phyloP scores from a whole-genome alignment of 2,888 invertebrate species.

The Eilema depressum region DNA sequence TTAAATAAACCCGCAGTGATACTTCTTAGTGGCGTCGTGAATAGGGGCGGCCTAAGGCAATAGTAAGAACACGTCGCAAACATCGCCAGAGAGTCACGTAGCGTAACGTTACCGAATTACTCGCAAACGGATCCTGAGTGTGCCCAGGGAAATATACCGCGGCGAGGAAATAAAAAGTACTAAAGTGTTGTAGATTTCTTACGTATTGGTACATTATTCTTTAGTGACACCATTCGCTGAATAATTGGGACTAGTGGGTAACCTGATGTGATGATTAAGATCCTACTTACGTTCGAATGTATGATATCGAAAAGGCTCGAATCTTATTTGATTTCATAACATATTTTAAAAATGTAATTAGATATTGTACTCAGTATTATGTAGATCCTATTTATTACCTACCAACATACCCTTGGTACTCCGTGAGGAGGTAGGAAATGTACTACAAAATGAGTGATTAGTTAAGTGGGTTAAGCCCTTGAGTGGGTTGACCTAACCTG shows the following conservation, averaged over 20 bases:
- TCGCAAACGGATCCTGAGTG: constrained; percentile 77
- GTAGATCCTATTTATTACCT: too few relatives aligned
- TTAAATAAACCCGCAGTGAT: constrained; percentile 78
- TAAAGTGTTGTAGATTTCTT: constrained; percentile 61
- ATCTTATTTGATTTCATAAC: too few relatives aligned
- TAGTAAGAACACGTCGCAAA: constrained; percentile 79
- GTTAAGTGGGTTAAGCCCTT: too few relatives aligned
- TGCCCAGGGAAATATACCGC: constrained; percentile 74
- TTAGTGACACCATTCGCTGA: constrained; percentile 26
- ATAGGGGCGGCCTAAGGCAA: constrained; percentile 74
- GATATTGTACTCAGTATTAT: too few relatives aligned
- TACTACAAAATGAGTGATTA: too few relatives aligned
- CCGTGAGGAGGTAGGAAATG: too few relatives aligned
- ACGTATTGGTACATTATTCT: constrained; percentile 42
- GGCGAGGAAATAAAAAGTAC: constrained; percentile 62
- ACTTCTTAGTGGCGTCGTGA: constrained; percentile 73
- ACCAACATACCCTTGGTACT: too few relatives aligned
- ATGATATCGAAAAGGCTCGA: too few relatives aligned
- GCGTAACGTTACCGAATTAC: constrained; percentile 76
- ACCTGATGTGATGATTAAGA: constrained; percentile 18
- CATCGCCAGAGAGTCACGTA: constrained; percentile 81
- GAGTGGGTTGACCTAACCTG: too few relatives aligned
- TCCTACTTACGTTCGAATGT: not conserved
- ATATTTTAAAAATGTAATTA: too few relatives aligned
- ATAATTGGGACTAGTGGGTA: constrained; percentile 38